Conservation (phyloP, 2,797 vertebrate genomes). For the Siniperca scherzeri region DNA sequence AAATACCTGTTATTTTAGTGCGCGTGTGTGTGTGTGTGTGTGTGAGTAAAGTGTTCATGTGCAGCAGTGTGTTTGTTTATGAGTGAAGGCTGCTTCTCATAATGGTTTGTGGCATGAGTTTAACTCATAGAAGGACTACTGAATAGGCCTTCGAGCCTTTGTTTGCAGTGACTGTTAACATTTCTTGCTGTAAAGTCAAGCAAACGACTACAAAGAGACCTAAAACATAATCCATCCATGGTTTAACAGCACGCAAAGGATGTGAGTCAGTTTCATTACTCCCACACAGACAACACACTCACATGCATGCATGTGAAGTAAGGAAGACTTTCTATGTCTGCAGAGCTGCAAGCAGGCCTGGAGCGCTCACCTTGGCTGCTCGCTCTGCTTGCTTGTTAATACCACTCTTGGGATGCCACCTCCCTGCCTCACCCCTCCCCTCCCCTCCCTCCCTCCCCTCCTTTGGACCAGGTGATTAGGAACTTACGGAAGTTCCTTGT, state of each 20-base stretch:
- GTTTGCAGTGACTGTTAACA: not conserved
- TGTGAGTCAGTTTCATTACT: conserved; percentile 36
- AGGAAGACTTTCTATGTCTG: conserved; percentile 14
- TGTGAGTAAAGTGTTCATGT: not conserved
- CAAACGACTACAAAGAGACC: not conserved
- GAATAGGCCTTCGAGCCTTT: not conserved
- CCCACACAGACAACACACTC: conserved; percentile 10
- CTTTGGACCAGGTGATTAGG: conserved; percentile 76
- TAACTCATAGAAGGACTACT: not conserved
- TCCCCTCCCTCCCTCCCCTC: not conserved
- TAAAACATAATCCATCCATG: not conserved
- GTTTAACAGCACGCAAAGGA: not conserved
- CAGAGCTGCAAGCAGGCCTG: conserved; percentile 51
- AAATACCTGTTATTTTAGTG: conserved; percentile 46
- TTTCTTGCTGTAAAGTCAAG: not conserved
- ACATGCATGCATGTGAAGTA: not conserved
- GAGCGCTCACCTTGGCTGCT: conserved; percentile 58
- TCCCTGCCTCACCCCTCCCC: not conserved
- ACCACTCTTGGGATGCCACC: conserved; percentile 62
- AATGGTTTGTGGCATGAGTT: conserved; percentile 15
- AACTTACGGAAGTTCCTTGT: conserved; percentile 60
- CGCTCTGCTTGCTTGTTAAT: conserved; percentile 69
- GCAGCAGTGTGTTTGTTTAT: conserved; percentile 29
- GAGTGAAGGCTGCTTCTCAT: not conserved
- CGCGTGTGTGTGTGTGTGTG: conserved; percentile 8